Evolutionary conservation across 1,140 invertebrate species (phyloP).

Genomic region (Papilio helenus): DNA sequence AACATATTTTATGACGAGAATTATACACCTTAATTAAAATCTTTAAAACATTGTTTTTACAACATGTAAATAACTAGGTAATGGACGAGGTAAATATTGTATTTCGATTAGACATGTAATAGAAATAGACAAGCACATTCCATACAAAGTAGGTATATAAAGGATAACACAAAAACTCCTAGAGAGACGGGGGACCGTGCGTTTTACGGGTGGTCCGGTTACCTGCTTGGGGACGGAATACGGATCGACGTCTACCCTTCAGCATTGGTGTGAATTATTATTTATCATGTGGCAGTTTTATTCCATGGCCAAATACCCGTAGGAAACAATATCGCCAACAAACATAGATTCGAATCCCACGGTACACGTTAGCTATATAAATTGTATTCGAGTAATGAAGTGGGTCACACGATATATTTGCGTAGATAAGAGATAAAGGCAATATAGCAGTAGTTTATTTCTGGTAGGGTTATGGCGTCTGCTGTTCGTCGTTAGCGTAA

Average conservation of each 20-base stretch:
- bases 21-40: slow-evolving; percentile 40
- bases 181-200: neutral
- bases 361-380: slow-evolving; percentile 9
- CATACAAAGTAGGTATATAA: neutral
- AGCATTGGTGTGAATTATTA: slow-evolving; percentile 12
- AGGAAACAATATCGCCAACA: slow-evolving; percentile 7
- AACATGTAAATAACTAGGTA: neutral
- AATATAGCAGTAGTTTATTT: slow-evolving; percentile 51
- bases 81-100: neutral
- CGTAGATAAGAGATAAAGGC: slow-evolving; percentile 54
- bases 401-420: slow-evolving; percentile 55
- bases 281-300: neutral
- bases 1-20: slow-evolving; percentile 41
- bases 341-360: slow-evolving; percentile 7
- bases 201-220: neutral
- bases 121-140: neutral
- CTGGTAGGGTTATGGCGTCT: slow-evolving; percentile 49
- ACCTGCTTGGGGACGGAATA: neutral
- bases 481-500: slow-evolving; percentile 46
- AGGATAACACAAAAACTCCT: neutral
- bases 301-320: neutral
- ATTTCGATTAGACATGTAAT: neutral
- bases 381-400: slow-evolving; percentile 27
- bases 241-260: slow-evolving; percentile 13
- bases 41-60: neutral